A percentile compares a stretch with the other conserved stretches of the same genome.
Conservation (phyloP, 2,113 vertebrate species). For the Synodontis membranacea region DNA sequence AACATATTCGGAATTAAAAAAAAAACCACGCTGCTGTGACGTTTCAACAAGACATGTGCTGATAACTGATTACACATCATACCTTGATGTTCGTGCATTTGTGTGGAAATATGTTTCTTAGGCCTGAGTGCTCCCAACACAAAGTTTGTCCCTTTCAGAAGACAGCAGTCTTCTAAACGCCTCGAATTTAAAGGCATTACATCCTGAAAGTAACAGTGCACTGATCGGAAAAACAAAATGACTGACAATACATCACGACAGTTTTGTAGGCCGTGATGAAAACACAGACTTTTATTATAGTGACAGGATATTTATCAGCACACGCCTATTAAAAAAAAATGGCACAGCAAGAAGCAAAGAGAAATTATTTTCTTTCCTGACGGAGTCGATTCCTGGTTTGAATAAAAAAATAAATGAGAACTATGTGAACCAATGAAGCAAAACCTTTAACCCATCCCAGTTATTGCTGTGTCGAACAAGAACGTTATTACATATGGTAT, state of each 20-base stretch:
- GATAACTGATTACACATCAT: neutral
- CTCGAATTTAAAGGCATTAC: neutral
- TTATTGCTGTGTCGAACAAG: neutral
- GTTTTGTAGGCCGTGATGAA: neutral
- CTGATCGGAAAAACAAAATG: neutral
- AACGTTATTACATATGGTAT: neutral
- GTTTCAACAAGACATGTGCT: neutral
- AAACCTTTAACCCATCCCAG: neutral
- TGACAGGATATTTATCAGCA: neutral
- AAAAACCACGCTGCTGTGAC: neutral
- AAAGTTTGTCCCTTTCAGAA: neutral
- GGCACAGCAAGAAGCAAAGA: neutral
- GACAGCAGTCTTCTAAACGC: neutral
- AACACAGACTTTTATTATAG: neutral
- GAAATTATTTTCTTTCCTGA: neutral
- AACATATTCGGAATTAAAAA: neutral
- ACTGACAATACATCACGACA: neutral
- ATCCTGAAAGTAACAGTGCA: neutral
- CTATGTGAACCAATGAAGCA: neutral
- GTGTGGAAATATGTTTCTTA: neutral
- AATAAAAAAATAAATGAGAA: neutral
- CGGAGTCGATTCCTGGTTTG: neutral
- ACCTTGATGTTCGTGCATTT: neutral
- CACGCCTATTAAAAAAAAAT: neutral
- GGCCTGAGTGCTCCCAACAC: neutral